Evolutionary conservation across 2,113 vertebrate species (phyloP), one percentile per base, ranked within the genome.

Genomic region (Xenopus borealis): DNA sequence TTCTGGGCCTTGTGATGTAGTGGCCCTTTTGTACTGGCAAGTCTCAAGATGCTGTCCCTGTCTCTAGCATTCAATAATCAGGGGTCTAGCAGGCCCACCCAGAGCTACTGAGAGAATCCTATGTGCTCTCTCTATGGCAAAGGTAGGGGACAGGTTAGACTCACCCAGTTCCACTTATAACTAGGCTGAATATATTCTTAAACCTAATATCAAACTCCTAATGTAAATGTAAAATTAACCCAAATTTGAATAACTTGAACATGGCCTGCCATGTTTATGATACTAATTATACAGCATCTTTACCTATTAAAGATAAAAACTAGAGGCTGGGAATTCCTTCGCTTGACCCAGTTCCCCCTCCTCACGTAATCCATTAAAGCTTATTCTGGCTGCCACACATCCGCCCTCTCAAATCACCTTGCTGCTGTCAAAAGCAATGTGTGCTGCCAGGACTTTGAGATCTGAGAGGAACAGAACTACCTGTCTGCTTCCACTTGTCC

Each of bases 371-470:
- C 71, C 71, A 72, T 55, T 53, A 55, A 63, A 66, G 62, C 62
- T 11, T 64, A 33, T 52, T 72, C 16, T 50, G 14, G 13, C 44
- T 47, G 61, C 47, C 33, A 57, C 27, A 17, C 62, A 27, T 57
- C 71, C 47, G 62, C 50, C 62, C 71, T 57, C 62, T n/a, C 16
- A n/a, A 65, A 16, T 72, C 71, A 72, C 71, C 71, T 72, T 72
- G 62, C n/a, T 44, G 71, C 62, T 20, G 46, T n/a, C n/a, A 12
- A 7, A 12, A 55, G n/a, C 16, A 11, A n/a, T 53, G 18, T 45
- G n/a, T 64, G 13, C 64, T 18, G 33, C 17, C 17, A 30, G n/a
- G 33, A 11, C 27, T 44, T 17, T 59, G 17, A 44, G 68, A 45
- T 19, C 16, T 55, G 14, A 33, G 10, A 10, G 27, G 18, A 16